These are phyloP conservation scores for Herpailurus yagouaroundi DNA, from an alignment of 2,113 vertebrate genomes.

Conservation along the genomic window DNA sequence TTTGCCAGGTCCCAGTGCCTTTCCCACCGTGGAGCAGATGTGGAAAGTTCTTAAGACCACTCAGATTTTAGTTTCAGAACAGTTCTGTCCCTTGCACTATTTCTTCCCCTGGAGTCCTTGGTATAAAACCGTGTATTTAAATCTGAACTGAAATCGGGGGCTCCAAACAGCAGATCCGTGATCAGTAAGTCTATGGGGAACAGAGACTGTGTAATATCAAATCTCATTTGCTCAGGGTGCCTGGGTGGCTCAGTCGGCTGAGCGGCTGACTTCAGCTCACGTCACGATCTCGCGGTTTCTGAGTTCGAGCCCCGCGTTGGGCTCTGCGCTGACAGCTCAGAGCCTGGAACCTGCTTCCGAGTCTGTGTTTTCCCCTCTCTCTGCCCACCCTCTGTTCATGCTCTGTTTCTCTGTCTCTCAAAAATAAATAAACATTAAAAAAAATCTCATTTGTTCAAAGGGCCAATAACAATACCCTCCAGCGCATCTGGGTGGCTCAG, in stretches of 20 bases:
- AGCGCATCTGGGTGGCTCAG: too few species aligned
- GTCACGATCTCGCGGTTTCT: too few species aligned
- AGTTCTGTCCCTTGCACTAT: background rate
- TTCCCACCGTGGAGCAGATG: accelerated
- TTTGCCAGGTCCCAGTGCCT: background rate
- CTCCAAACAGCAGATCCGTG: background rate
- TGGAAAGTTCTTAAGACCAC: background rate
- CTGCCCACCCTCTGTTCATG: too few species aligned
- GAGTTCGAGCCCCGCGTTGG: too few species aligned
- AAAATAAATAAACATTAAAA: too few species aligned
- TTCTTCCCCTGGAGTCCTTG: background rate
- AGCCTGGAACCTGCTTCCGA: too few species aligned
- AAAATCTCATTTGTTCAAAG: background rate
- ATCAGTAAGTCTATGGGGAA: background rate
- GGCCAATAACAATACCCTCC: background rate
- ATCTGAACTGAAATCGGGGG: background rate
- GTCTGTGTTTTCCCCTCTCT: too few species aligned
- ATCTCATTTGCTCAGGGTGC: background rate
- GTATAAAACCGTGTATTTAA: background rate
- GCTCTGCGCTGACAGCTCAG: too few species aligned
- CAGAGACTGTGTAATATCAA: background rate
- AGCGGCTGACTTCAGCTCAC: too few species aligned
- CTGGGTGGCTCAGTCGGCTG: too few species aligned
- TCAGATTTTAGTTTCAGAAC: background rate
- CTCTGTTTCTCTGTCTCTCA: too few species aligned